phyloP scores from a whole-genome alignment of 2,797 vertebrate species.

The Capromys pilorides region DNA sequence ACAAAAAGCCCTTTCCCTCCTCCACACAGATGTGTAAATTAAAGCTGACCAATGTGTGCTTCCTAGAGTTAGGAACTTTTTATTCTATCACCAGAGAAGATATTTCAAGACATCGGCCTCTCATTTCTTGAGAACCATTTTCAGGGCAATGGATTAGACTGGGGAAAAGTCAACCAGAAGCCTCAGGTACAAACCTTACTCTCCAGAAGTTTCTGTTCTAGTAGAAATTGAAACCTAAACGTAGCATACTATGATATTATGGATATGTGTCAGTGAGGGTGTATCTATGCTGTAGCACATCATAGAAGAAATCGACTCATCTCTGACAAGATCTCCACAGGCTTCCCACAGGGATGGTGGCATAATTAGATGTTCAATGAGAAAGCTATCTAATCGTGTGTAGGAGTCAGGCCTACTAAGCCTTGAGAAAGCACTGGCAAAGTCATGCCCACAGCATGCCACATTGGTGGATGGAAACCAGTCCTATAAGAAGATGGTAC shows the following conservation, averaged over 20 bases:
- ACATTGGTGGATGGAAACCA: constrained; percentile 6
- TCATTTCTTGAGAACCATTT: constrained; percentile 18
- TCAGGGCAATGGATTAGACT: not conserved
- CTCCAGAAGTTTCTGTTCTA: not conserved
- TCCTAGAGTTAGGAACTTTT: not conserved
- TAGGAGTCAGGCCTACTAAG: not conserved
- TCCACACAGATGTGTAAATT: not conserved
- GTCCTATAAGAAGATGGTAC: not conserved
- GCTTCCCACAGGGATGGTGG: not conserved
- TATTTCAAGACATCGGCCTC: not conserved
- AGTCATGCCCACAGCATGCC: not conserved
- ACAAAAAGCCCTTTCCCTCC: not conserved
- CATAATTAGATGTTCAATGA: not conserved
- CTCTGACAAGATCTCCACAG: not conserved
- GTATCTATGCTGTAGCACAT: not conserved
- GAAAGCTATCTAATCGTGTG: not conserved
- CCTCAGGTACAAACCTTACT: not conserved
- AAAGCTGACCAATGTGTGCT: not conserved
- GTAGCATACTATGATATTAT: not conserved
- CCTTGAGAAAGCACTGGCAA: not conserved
- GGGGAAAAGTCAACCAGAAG: not conserved
- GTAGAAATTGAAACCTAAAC: constrained; percentile 12
- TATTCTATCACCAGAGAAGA: not conserved
- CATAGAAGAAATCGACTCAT: not conserved
- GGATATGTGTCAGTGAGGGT: not conserved